Evolutionary conservation across 2,888 invertebrate genomes (phyloP), one percentile per base, ranked within the genome.

Genomic region (Caprella mutica): DNA sequence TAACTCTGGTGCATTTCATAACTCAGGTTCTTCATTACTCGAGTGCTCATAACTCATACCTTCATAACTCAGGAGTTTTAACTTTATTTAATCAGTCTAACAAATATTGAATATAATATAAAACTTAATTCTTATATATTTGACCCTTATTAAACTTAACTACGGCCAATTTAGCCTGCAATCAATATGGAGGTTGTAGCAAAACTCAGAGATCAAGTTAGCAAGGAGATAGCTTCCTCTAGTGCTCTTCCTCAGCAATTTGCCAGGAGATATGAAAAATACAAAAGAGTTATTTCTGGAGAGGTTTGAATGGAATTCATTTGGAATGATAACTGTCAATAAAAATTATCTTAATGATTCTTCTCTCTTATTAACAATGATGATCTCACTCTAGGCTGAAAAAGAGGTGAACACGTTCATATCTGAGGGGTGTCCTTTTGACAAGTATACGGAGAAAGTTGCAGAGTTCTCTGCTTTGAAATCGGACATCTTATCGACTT

Each of bases 261-360:
- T 30, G 56, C 60, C 19, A 53, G 50, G 5, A 69, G 71, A 56
- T 74, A 90, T 70, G 86, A 89, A 70, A 80, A 83, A 64, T 90
- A 86, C 69, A 78, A 84, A 61, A 79, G 80, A 65, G 73, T 89
- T 24, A 80, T 88, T 52, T 84, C 86, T 68, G 85, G 85, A n/a
- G 69, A 83, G 80, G 63, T 62, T 14, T 17, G 48, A 19, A 14
- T 33, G 9, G 14, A n/a, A n/a, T n/a, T n/a, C n/a, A n/a, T n/a
- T n/a, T n/a, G n/a, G n/a, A n/a, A n/a, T n/a, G n/a, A n/a, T n/a
- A n/a, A n/a, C n/a, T n/a, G n/a, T n/a, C n/a, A n/a, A n/a, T 33
- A 33, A 12, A 12, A 33, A 33, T 33, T 9, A 12, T 12, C 12
- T 12, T 12, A 33, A 5, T 35, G n/a, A n/a, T n/a, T n/a, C n/a